Evolutionary conservation across 2,113 vertebrate genomes (phyloP), one percentile per base, ranked within the genome.

Genomic region (Anseranas semipalmata): DNA sequence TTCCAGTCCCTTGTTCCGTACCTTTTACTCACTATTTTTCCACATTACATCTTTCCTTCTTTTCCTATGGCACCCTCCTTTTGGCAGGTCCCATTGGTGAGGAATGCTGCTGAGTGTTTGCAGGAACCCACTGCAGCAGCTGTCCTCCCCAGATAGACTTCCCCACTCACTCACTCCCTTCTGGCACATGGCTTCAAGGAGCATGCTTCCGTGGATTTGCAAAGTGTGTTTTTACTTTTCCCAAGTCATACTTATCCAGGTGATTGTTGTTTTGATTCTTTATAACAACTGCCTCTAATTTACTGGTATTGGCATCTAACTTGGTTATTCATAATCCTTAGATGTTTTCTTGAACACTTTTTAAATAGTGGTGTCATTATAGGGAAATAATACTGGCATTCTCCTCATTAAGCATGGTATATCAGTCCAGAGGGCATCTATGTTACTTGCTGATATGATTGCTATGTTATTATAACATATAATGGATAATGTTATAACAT

Each of bases 141-240:
- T 27, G 5, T 63, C 60, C 37, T 39, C 15, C 32, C 37, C 15
- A 43, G 18, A 7, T 41, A 56, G 58, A 35, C 0, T 1, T 3
- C 9, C 2, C 3, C 15, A 9, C 28, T 25, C 32, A 37, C 37
- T 74, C 1, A 0, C 9, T 68, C 16, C 4, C 48, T 50, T 52
- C 56, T 71, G 39, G 24, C 0, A 0, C 12, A 55, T 0, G 0
- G 27, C n/a, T 82, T 19, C 48, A 70, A 43, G 59, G 7, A 55
- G 1, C 4, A 20, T 2, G 1, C n/a, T 52, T 74, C 35, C 2
- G 2, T 45, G 5, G 37, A 50, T 65, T 84, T 73, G 20, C 11
- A 43, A 84, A 67, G 14, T 15, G 20, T 37, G 4, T 7, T 78
- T 77, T 77, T 45, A 33, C 55, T 77, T 90, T 55, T 33, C 7